phyloP scores from a whole-genome alignment of 2,888 invertebrate species.

The Lithophane socia region DNA sequence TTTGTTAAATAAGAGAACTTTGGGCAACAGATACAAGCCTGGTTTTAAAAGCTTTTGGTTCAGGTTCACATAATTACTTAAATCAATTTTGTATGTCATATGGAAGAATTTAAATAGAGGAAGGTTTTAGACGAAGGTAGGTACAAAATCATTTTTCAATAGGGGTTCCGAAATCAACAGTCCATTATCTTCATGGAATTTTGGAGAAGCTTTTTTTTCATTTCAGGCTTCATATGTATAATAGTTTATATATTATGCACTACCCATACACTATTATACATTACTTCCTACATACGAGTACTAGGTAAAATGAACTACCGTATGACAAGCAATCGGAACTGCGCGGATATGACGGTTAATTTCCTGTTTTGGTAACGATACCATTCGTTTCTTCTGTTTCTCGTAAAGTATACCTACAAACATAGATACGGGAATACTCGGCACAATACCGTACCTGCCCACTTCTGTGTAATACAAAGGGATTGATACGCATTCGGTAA shows the following conservation, averaged over 20 bases:
- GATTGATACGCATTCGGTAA: slow-evolving; percentile 57
- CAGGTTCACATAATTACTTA: not conserved
- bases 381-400: slow-evolving; percentile 40
- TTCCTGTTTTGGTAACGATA: slow-evolving; percentile 62
- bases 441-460: slow-evolving; percentile 44
- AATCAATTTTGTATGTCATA: not conserved
- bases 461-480: slow-evolving; percentile 58
- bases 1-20: slow-evolving; percentile 33
- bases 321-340: slow-evolving; percentile 50
- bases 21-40: not conserved
- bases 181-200: too few species aligned
- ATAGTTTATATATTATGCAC: too few species aligned
- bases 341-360: slow-evolving; percentile 57
- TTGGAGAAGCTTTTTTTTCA: not conserved
- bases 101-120: too few species aligned
- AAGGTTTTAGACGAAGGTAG: not conserved
- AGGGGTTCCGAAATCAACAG: not conserved
- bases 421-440: slow-evolving; percentile 14
- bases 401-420: slow-evolving; percentile 37
- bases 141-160: not conserved
- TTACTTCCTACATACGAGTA: not conserved
- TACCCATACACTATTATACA: not conserved
- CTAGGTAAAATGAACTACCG: slow-evolving; percentile 14
- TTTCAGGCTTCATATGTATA: not conserved
- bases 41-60: slow-evolving; percentile 24